Base-by-base conservation (phyloP, 1,140 invertebrate genomes). In the Drosophila lini region DNA sequence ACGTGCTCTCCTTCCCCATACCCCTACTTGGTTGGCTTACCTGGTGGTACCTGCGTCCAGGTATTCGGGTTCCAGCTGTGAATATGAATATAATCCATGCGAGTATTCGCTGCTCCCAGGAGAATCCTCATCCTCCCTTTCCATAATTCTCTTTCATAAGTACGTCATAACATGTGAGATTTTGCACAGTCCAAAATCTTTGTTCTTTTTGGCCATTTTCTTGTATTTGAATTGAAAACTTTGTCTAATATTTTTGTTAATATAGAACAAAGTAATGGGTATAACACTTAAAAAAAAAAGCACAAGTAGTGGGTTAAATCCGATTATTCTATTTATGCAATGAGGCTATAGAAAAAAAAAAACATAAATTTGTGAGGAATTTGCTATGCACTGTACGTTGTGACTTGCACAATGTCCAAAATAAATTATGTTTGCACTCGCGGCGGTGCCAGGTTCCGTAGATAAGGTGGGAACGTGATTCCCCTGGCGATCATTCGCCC, bases 381-480 rank as follows among this genome's bases (percentile, higher is more conserved):
- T 42, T 42, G 19, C 34, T 41, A 42, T 68, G 64, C 40, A 44
- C 41, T 63, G 52, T 28, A 11, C 16, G 11, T n/a, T 28, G 42
- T 69, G 67, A 70, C 67, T 70, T 65, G 47, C 65, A 65, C 52
- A 62, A 48, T 36, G 44, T 31, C 47, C 25, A 19, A 65, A 69
- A 69, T 67, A 70, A 69, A 71, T 71, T 8, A 69, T 71, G 68
- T 40, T 45, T 71, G 68, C 68, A 58, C 34, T 57, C 52, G 34
- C 52, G 9, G 8, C 47, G 45, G 52, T 71, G 64, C 64, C 68
- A 69, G 68, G 64, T 70, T 48, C 50, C 64, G 15, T 28, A 48
- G 68, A 71, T 71, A 71, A 58, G 68, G 42, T 70, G 52, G 68
- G 44, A 71, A 71, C 65, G 68, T 58, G 65, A 58, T 41, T 71